Evolutionary conservation across 2,888 invertebrate species (phyloP), one percentile per base, ranked within the genome.

Genomic region (Microctonus brassicae): DNA sequence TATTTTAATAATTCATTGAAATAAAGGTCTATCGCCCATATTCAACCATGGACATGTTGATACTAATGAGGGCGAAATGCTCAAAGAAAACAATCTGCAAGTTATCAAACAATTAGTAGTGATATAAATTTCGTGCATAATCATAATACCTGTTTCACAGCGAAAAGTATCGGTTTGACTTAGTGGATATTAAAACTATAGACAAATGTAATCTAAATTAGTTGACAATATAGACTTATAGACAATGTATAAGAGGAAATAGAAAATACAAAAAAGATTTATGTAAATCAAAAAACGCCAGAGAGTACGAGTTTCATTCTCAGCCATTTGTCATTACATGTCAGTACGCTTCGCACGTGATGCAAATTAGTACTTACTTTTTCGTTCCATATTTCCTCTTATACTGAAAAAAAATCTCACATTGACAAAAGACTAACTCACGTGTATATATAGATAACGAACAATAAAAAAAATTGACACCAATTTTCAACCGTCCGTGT

Each of bases 401-500:
- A 57, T 5, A 57, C 6, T 57, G 11, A 13, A 34, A 17, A 47
- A 55, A 24, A 29, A 34, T 9, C n/a, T 1, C 34, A 58, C 17
- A 6, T 17, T 29, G 20, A 58, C 58, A 58, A 34, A 58, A 58
- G 58, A 58, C 58, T 58, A 34, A 58, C 34, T 34, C 29, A 57
- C 26, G 10, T 29, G 29, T 58, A 33, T 1, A 33, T 1, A 10
- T 9, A 29, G 33, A n/a, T 20, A 58, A 17, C 10, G 13, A 7
- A 58, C 33, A 58, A 58, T 33, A 9, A n/a, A 58, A 33, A 17
- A 34, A 58, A 58, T 34, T 17, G n/a, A 61, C 68, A 61, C 60
- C 61, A 61, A 57, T 70, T 55, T 72, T 70, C 63, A 69, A 77
- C 74, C 74, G 77, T 76, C 75, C 77, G 74, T 67, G 72, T 64